Conservation (phyloP, 1,140 invertebrate species). For the Hormaphis cornu region DNA sequence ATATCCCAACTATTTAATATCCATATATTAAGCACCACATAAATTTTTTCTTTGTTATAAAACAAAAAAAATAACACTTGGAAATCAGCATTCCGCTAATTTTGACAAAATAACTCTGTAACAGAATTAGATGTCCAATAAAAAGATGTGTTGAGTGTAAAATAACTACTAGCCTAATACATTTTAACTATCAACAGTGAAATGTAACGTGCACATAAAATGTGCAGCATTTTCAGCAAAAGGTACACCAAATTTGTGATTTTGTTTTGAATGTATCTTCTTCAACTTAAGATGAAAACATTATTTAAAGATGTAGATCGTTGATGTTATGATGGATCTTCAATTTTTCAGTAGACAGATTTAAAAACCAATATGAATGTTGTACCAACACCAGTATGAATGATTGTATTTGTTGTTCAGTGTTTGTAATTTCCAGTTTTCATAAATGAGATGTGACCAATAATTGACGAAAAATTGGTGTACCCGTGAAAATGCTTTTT, state of each 20-base stretch:
- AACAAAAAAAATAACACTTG: neutral
- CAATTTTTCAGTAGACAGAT: neutral
- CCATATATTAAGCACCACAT: neutral
- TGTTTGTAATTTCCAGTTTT: neutral
- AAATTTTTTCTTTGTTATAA: neutral
- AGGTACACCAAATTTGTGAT: constrained; percentile 28
- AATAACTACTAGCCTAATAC: neutral
- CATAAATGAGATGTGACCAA: neutral
- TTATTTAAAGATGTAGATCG: constrained; percentile 14
- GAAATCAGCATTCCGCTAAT: neutral
- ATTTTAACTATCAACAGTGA: neutral
- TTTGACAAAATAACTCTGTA: neutral
- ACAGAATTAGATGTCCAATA: neutral
- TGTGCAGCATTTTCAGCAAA: neutral
- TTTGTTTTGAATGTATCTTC: constrained; percentile 35
- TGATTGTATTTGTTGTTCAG: neutral
- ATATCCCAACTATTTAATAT: neutral
- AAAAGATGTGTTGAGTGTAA: neutral
- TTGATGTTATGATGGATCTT: neutral
- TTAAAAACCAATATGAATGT: neutral
- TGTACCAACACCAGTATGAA: neutral
- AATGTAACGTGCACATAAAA: neutral
- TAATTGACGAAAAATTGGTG: neutral
- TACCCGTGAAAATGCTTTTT: constrained; percentile 14
- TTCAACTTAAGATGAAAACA: neutral